phyloP scores from a whole-genome alignment of 2,888 invertebrate genomes.

The Sarcophaga subvicina region DNA sequence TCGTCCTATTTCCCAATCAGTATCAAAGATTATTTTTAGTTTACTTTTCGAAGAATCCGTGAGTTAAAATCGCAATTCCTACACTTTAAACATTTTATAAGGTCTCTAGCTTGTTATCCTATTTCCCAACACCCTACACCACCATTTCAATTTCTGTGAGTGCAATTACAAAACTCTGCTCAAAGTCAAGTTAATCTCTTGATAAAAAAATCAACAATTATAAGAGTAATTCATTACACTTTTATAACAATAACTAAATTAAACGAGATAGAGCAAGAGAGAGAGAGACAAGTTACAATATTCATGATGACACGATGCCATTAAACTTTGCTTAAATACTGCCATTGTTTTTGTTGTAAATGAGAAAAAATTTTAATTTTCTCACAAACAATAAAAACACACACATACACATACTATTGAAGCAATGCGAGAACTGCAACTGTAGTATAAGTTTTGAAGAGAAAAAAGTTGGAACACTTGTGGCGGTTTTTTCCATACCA shows the following conservation, averaged over 20 bases:
- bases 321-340: conserved; percentile 3
- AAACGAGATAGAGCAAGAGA: not conserved
- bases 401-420: too few relatives aligned
- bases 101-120: too few relatives aligned
- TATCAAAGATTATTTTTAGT: too few relatives aligned
- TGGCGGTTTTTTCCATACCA: conserved; percentile 11
- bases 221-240: not conserved
- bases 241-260: conserved; percentile 13
- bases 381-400: not conserved
- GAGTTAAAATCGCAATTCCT: too few relatives aligned
- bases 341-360: not conserved
- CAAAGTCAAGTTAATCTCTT: conserved; percentile 53
- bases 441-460: not conserved
- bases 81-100: too few relatives aligned
- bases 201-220: not conserved
- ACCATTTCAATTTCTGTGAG: not conserved
- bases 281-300: conserved; percentile 8
- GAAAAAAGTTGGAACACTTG: conserved; percentile 8
- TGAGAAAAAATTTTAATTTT: not conserved
- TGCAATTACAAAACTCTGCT: conserved; percentile 61
- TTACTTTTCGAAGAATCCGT: too few relatives aligned
- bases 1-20: too few relatives aligned
- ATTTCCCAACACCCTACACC: too few relatives aligned
- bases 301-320: conserved; percentile 33
- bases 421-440: not conserved